Evolutionary conservation across 1,140 invertebrate species (phyloP).

Genomic region (Drosophila lacertosa): DNA sequence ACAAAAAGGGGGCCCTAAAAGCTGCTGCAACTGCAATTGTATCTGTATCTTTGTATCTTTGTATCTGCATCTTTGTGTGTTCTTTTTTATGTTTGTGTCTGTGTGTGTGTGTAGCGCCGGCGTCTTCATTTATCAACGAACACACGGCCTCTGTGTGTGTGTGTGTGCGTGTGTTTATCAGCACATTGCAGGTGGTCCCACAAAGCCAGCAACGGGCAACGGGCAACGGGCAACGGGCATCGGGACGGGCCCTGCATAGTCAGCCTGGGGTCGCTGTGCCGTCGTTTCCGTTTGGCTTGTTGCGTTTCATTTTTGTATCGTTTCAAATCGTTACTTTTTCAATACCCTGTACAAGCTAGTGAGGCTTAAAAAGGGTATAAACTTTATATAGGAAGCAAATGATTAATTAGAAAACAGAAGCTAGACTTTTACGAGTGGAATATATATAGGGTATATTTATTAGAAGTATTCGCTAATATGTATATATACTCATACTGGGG

Average conservation of each 20-base stretch:
- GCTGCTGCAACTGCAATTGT: constrained; percentile 41
- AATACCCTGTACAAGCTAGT: constrained; percentile 12
- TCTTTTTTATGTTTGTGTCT: neutral
- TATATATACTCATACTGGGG: too few species aligned
- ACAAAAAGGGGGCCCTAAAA: constrained; percentile 34
- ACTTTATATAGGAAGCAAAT: too few species aligned
- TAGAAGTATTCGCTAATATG: too few species aligned
- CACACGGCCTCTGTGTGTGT: constrained; percentile 22
- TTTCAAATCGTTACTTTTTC: constrained; percentile 28
- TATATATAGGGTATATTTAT: neutral
- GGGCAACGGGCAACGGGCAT: constrained; percentile 36
- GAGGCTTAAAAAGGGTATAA: neutral
- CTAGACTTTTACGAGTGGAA: too few species aligned
- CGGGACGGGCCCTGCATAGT: constrained; percentile 49
- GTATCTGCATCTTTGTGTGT: neutral
- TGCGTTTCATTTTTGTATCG: constrained; percentile 37
- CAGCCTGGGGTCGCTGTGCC: constrained; percentile 57
- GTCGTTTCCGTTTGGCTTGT: constrained; percentile 64
- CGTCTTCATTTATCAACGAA: constrained; percentile 73
- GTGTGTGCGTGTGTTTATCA: constrained; percentile 70
- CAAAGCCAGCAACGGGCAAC: constrained; percentile 34
- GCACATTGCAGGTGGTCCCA: constrained; percentile 79
- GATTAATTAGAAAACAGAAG: too few species aligned
- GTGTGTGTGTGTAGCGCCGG: constrained; percentile 62
- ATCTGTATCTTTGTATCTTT: constrained; percentile 11